phyloP scores from a whole-genome alignment of 2,113 vertebrate genomes.

The Seriola aureovittata region DNA sequence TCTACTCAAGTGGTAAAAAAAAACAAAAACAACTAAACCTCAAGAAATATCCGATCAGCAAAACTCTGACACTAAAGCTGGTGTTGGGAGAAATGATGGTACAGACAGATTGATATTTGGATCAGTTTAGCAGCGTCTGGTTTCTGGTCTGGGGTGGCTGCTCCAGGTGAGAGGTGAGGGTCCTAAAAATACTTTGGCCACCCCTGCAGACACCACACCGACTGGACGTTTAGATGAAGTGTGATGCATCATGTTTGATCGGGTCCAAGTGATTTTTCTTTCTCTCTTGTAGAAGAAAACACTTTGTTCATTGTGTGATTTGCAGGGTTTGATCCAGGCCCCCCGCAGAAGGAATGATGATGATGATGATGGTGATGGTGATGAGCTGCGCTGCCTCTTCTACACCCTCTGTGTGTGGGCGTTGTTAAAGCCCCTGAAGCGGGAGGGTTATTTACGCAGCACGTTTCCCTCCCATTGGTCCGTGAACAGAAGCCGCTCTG shows the following conservation, averaged over 20 bases:
- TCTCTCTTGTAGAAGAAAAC: neutral
- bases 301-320: constrained; percentile 17
- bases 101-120: too few relatives aligned
- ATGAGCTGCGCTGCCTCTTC: constrained; percentile 16
- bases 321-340: constrained; percentile 31
- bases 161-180: neutral
- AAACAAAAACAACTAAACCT: too few relatives aligned
- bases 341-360: constrained; percentile 38
- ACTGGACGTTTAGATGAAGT: neutral
- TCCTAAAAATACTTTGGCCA: neutral
- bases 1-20: too few relatives aligned
- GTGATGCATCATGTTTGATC: too few relatives aligned
- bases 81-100: too few relatives aligned
- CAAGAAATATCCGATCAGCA: too few relatives aligned
- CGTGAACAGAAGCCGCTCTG: constrained; percentile 55
- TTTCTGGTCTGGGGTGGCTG: neutral
- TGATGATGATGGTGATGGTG: constrained; percentile 6
- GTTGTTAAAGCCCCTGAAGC: constrained; percentile 61
- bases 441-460: constrained; percentile 63
- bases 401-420: constrained; percentile 58
- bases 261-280: neutral
- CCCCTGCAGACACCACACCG: neutral
- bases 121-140: neutral
- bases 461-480: constrained; percentile 77
- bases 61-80: neutral